These are phyloP conservation scores for Ctena decussata DNA, from an alignment of 2,888 invertebrate species.

Conservation along the genomic window DNA sequence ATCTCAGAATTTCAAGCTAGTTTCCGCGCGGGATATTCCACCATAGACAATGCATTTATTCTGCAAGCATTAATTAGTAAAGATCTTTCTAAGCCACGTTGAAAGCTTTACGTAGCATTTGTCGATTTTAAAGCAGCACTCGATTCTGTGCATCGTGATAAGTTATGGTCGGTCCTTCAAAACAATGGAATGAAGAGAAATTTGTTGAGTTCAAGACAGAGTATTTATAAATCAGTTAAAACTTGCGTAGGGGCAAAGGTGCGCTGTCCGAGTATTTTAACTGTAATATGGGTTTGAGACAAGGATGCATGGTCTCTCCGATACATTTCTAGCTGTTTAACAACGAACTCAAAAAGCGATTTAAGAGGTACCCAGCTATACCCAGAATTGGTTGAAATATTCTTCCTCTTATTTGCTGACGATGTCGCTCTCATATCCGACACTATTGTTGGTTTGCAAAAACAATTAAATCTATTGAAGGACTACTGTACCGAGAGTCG, in stretches of 20 bases:
- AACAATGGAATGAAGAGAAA: not conserved
- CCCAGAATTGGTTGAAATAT: constrained; percentile 22
- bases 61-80: not conserved
- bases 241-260: not conserved
- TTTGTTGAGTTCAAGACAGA: not conserved
- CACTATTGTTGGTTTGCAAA: constrained; percentile 28
- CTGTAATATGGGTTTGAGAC: not conserved
- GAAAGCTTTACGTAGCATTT: not conserved
- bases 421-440: constrained; percentile 23
- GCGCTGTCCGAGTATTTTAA: not conserved
- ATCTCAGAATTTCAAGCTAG: not conserved
- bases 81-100: not conserved
- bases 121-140: not conserved
- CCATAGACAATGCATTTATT: not conserved
- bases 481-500: constrained; percentile 10
- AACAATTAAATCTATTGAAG: constrained; percentile 29
- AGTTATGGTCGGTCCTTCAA: not conserved
- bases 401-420: constrained; percentile 31
- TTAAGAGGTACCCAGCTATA: constrained; percentile 25
- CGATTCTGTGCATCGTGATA: not conserved
- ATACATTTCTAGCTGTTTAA: too few species aligned
- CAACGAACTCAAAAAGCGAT: constrained; percentile 6
- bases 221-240: too few species aligned
- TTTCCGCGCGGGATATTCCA: not conserved
- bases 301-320: not conserved